Evolutionary conservation across 64 coral and sea anemone genomes (phyloP).

Genomic region (Pachyseris speciosa): DNA sequence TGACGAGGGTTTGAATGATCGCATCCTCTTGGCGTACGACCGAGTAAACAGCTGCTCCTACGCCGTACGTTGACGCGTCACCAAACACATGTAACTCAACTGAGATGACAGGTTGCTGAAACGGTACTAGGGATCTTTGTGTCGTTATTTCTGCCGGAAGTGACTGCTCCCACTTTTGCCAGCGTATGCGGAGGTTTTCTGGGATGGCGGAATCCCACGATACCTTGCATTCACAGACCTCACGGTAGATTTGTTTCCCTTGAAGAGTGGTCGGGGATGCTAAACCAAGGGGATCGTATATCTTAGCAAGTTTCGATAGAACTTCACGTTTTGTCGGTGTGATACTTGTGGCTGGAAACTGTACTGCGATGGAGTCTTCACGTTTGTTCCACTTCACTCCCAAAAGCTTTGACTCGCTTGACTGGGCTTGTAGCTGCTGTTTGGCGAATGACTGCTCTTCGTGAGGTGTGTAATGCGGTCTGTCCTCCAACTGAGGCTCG

Average conservation of each 20-base stretch:
- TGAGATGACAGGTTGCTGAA: not conserved
- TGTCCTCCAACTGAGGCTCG: no score
- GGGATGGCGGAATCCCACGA: not conserved
- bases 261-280: not conserved
- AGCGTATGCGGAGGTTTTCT: not conserved
- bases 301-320: not conserved
- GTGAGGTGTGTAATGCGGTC: not conserved
- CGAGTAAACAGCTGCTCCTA: no score
- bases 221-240: conserved; percentile 19
- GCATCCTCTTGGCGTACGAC: not conserved
- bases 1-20: not conserved
- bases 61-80: no score
- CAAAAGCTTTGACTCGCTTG: not conserved
- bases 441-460: no score
- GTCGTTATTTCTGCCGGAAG: not conserved
- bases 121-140: not conserved
- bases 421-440: not conserved
- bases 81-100: not conserved
- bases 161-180: not conserved
- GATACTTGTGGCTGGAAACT: not conserved
- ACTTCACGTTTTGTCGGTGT: not conserved
- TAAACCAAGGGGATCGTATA: conserved; percentile 27
- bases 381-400: not conserved
- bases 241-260: conserved; percentile 28
- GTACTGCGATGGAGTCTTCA: not conserved